phyloP scores from a whole-genome alignment of 2,888 invertebrate genomes.

The Caenorhabditis wallacei region DNA sequence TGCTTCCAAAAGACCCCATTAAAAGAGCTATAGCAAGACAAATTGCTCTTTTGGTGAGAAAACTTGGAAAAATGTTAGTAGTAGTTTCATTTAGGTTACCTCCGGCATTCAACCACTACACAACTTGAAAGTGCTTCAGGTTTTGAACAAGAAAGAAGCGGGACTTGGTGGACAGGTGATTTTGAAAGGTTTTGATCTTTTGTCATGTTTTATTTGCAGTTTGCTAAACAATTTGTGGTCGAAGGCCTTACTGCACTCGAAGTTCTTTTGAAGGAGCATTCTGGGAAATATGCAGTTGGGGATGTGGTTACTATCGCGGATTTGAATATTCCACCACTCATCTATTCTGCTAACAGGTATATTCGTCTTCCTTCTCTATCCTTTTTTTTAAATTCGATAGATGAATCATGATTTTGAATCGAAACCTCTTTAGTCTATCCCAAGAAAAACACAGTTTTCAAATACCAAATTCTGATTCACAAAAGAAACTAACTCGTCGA shows the following conservation, averaged over 20 bases:
- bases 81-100: conserved; percentile 86
- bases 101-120: conserved; percentile 97
- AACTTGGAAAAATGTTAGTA: neutral
- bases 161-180: conserved; percentile 71
- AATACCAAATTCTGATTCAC: neutral
- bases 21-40: conserved; percentile 90
- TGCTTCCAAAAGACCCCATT: conserved; percentile 92
- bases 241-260: conserved; percentile 86
- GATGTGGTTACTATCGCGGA: conserved; percentile 96
- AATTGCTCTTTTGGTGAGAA: conserved; percentile 76
- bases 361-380: too few relatives aligned
- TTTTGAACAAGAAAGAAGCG: conserved; percentile 83
- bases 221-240: conserved; percentile 85
- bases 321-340: conserved; percentile 95
- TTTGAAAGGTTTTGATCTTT: neutral
- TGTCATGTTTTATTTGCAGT: conserved; percentile 44
- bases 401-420: too few relatives aligned
- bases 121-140: conserved; percentile 92
- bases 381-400: too few relatives aligned
- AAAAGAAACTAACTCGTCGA: neutral
- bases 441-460: neutral
- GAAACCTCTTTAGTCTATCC: neutral
- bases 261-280: conserved; percentile 90
- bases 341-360: conserved; percentile 93
- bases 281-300: conserved; percentile 89